These are phyloP conservation scores for Rallus limicola DNA, from an alignment of 2,113 vertebrate genomes.

Conservation along the genomic window DNA sequence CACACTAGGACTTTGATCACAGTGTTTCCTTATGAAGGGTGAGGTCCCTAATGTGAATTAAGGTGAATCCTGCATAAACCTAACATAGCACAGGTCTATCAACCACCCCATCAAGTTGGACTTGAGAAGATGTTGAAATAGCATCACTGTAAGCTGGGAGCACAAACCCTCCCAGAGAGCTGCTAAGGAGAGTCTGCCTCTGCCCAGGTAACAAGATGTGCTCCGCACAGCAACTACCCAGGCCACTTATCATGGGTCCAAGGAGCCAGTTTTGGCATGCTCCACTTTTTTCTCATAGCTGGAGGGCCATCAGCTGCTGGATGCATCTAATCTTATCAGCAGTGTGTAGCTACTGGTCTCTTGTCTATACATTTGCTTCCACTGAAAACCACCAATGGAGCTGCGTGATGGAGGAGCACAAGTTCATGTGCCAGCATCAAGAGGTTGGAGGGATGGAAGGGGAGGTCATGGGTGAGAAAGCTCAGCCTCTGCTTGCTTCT, in stretches of 20 bases:
- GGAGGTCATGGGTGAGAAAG: background rate
- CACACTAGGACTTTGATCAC: background rate
- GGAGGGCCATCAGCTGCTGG: background rate
- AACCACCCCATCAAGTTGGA: background rate
- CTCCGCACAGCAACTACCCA: background rate
- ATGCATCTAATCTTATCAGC: background rate
- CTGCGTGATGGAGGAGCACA: background rate
- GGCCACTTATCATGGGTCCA: background rate
- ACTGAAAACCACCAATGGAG: background rate
- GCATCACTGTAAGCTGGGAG: background rate
- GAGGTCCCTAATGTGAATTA: background rate
- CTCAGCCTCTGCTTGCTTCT: background rate
- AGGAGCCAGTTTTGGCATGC: background rate
- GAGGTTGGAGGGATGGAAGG: background rate
- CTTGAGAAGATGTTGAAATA: background rate
- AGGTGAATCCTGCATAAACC: background rate
- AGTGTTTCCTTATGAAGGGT: background rate
- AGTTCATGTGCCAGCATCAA: background rate
- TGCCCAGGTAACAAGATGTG: background rate
- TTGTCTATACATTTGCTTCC: background rate
- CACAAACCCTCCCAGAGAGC: background rate
- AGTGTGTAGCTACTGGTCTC: background rate
- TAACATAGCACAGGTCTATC: background rate
- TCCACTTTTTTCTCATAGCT: background rate
- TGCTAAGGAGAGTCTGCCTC: background rate